Conservation (phyloP, 2,888 invertebrate species). For the Philopedon plagiatum region DNA sequence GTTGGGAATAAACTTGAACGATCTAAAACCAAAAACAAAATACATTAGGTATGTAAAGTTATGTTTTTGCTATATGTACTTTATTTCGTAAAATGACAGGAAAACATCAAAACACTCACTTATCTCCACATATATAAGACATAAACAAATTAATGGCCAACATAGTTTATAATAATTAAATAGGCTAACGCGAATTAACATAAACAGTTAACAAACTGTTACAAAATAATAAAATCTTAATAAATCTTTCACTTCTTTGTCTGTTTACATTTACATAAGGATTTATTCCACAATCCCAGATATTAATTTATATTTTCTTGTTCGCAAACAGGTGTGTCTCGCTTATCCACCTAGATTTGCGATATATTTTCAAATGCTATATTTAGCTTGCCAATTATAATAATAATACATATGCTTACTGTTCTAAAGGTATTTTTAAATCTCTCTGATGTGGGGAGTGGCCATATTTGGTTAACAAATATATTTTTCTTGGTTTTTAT, state of each 20-base stretch:
- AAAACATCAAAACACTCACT: not conserved
- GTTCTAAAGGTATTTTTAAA: no score
- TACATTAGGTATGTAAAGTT: not conserved
- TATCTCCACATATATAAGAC: not conserved
- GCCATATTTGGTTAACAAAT: no score
- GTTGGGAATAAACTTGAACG: no score
- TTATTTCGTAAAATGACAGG: constrained; percentile 3
- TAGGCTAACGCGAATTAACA: constrained; percentile 30
- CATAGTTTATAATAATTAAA: constrained; percentile 22
- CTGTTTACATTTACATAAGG: constrained; percentile 43
- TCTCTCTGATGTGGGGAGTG: no score
- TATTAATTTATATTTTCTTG: constrained; percentile 32
- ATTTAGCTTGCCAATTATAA: constrained; percentile 16
- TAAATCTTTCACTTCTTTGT: constrained; percentile 41
- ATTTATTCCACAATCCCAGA: constrained; percentile 34
- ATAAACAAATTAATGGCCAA: constrained; percentile 12
- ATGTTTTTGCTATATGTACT: not conserved
- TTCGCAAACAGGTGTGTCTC: constrained; percentile 39
- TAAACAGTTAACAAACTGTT: constrained; percentile 37
- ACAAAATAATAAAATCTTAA: constrained; percentile 34
- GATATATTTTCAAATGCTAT: constrained; percentile 27
- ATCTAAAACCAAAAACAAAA: no score
- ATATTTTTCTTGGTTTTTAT: no score
- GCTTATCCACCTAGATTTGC: constrained; percentile 33
- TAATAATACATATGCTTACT: no score